Conservation (phyloP, 2,888 invertebrate genomes). For the Noctua pronuba region DNA sequence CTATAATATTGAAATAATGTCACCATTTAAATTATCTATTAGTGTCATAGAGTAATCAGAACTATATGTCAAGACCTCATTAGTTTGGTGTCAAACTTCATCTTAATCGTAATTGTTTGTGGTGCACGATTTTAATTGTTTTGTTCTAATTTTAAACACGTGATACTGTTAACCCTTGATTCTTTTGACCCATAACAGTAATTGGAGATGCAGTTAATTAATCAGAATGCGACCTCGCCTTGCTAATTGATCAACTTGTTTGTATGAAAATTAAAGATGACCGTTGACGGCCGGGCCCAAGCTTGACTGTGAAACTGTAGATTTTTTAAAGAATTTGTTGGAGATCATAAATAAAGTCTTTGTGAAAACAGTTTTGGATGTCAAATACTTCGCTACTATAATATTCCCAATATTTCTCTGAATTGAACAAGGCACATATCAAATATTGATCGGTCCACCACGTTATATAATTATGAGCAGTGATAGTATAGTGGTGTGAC, state of each 20-base stretch:
- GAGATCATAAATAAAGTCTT: background rate
- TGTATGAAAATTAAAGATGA: conserved; percentile 7
- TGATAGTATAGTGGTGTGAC: no score
- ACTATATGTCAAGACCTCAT: conserved; percentile 59
- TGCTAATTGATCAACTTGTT: conserved; percentile 22
- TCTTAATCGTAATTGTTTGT: conserved; percentile 45
- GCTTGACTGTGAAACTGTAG: background rate
- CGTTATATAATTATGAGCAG: no score
- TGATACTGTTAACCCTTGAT: conserved; percentile 36
- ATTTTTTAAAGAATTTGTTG: background rate
- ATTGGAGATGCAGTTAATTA: conserved; percentile 33
- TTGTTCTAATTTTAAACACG: conserved; percentile 51
- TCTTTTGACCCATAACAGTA: conserved; percentile 27
- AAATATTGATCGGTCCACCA: background rate
- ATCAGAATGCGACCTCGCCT: conserved; percentile 6
- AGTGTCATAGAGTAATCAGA: conserved; percentile 42
- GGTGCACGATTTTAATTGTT: conserved; percentile 44
- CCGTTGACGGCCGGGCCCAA: background rate
- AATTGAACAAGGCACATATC: no score
- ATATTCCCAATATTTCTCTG: background rate
- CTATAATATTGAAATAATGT: background rate
- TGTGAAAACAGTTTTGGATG: background rate
- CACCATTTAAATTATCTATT: conserved; percentile 41
- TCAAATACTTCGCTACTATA: background rate
- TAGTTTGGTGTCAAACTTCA: conserved; percentile 49